Percentiles rank a stretch among this genome's conserved stretches.
Evolutionary conservation across 2,888 invertebrate species (phyloP).

Genomic region (Dusona sp.): DNA sequence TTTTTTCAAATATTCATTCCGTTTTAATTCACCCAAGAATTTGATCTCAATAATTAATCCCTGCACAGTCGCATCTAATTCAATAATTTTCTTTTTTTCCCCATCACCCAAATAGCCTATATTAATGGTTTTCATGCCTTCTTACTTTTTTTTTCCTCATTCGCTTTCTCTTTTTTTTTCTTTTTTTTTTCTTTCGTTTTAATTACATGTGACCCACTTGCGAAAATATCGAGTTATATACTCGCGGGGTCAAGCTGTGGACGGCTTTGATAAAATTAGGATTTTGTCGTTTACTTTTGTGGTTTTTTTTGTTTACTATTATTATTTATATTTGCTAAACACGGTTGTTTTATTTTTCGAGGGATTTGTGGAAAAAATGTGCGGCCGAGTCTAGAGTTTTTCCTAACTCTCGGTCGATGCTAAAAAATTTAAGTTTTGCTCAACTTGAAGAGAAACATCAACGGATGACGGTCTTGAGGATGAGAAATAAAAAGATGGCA

Average conservation of each 20-base stretch:
- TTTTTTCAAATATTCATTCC: constrained; percentile 7
- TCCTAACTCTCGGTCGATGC: neutral
- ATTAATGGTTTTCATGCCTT: constrained; percentile 3
- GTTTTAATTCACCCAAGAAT: constrained; percentile 24
- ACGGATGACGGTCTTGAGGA: neutral
- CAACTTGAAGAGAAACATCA: neutral
- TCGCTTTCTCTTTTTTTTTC: constrained; percentile 38
- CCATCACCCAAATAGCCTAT: constrained; percentile 45
- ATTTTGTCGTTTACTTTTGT: constrained; percentile 73
- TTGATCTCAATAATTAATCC: constrained; percentile 4
- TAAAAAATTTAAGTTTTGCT: neutral
- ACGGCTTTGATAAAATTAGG: constrained; percentile 85
- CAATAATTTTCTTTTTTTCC: constrained; percentile 44
- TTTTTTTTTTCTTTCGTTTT: constrained; percentile 59
- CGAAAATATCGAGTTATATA: constrained; percentile 84
- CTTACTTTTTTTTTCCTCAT: constrained; percentile 36
- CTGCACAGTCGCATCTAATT: constrained; percentile 24
- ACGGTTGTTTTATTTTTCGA: too few species aligned
- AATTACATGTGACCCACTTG: constrained; percentile 78
- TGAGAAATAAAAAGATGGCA: neutral
- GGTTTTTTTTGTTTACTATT: too few species aligned
- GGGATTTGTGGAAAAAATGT: too few species aligned
- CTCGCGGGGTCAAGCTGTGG: constrained; percentile 84
- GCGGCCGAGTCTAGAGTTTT: neutral
- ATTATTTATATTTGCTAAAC: constrained; percentile 15